Base-by-base conservation (phyloP, 23 tunicate species). In the Ciona savignyi region DNA sequence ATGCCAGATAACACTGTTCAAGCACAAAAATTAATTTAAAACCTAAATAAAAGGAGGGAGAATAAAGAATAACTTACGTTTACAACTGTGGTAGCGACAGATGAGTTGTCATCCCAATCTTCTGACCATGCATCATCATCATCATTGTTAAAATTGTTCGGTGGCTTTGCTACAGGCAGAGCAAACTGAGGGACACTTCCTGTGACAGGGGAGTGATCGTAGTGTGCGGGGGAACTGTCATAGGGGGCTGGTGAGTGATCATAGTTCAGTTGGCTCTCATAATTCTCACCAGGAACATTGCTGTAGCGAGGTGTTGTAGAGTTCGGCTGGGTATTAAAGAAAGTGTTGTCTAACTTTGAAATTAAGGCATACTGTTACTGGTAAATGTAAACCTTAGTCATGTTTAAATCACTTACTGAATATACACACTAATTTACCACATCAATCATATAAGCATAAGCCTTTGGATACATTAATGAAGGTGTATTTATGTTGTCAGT, bases 91-190 rank as follows among this genome's bases (percentile, higher is more conserved):
- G 97, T 70, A n/a, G 81, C 86, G 31, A 62, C 85, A 2, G 90
- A 73, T 27, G 89, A 81, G 23, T 49, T 67, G 30, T 90, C 97
- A 66, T 90, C 97, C 97, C 97, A 90, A 27, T 90, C 97, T 70
- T 90, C 90, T 3, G 90, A 83, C 90, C 89, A 90, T 9, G 81
- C 77, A 65, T 80, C 86, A 56, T 83, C 84, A 74, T 90, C 70
- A 42, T 81, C 83, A 28, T 85, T 70, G 32, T 62, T 63, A 42
- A 61, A 74, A 49, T 72, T 56, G 33, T 72, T 56, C 20, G 42
- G 65, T 33, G 11, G 11, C 15, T 9, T 42, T 9, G 56, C 9
- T 9, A 42, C 56, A 15, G 56, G 68, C 4, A 26, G 27, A 64
- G 68, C 68, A 24, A 24, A 24, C 68, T 64, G 68, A 26, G 29